phyloP scores from a whole-genome alignment of 2,888 invertebrate genomes.

The Polietes domitor region DNA sequence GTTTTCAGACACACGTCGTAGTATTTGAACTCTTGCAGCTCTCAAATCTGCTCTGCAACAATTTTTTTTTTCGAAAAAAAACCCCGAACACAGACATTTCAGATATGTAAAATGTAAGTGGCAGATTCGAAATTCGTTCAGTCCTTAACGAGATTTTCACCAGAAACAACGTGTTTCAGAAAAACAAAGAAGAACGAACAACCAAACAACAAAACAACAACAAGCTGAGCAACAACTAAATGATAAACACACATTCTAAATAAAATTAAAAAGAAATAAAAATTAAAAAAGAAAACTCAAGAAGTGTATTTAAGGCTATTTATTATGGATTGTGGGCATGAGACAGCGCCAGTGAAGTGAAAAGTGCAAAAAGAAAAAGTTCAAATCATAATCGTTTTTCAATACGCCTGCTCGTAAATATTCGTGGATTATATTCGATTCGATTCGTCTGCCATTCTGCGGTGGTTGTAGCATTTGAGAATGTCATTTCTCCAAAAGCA shows the following conservation, averaged over 20 bases:
- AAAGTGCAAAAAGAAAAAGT: neutral
- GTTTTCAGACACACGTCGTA: conserved; percentile 47
- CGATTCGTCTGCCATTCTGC: neutral
- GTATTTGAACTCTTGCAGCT: conserved; percentile 39
- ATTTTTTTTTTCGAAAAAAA: conserved; percentile 33
- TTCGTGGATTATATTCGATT: neutral
- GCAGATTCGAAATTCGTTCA: conserved; percentile 76
- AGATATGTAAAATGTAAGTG: conserved; percentile 79
- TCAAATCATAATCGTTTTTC: too few species aligned
- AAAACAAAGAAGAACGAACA: conserved; percentile 25
- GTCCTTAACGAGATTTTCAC: conserved; percentile 80
- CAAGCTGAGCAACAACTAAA: neutral
- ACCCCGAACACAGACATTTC: conserved; percentile 51
- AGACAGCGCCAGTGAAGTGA: neutral
- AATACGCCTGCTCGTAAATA: neutral
- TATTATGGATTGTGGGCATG: neutral
- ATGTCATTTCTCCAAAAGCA: neutral
- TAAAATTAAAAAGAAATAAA: too few species aligned
- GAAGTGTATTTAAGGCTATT: conserved; percentile 20
- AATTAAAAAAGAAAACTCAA: too few species aligned
- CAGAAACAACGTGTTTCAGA: conserved; percentile 73
- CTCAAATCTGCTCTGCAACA: conserved; percentile 25
- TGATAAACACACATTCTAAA: neutral
- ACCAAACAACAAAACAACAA: neutral
- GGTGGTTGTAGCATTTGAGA: neutral